Percentiles rank a stretch among this genome's conserved stretches.
Conservation (phyloP, 2,888 invertebrate genomes). For the Cetonia aurata region DNA sequence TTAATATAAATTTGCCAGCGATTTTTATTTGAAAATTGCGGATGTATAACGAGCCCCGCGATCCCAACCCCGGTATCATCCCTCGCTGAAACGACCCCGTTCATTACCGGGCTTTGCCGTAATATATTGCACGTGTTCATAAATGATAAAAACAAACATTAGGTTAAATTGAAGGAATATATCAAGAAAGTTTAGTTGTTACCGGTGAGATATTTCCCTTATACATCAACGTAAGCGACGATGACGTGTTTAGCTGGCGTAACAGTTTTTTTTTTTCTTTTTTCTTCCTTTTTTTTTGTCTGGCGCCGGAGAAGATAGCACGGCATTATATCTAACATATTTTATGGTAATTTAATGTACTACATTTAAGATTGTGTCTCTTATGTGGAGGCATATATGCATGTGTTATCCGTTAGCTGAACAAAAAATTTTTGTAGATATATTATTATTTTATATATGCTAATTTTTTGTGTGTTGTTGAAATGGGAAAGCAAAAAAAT, state of each 20-base stretch:
- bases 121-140: slow-evolving; percentile 44
- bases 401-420: no score
- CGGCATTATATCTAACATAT: slow-evolving; percentile 10
- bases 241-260: slow-evolving; percentile 39
- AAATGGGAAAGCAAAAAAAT: no score
- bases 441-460: slow-evolving; percentile 5
- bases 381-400: neutral
- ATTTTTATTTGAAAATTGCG: slow-evolving; percentile 33
- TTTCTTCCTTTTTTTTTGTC: no score
- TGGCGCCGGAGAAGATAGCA: neutral
- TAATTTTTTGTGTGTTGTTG: no score
- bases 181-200: slow-evolving; percentile 46
- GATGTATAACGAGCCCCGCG: neutral
- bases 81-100: slow-evolving; percentile 21
- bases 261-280: slow-evolving; percentile 21
- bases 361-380: slow-evolving; percentile 31
- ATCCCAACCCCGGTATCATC: neutral
- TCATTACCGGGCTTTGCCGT: slow-evolving; percentile 41
- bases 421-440: no score
- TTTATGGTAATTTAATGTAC: slow-evolving; percentile 39
- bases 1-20: slow-evolving; percentile 6
- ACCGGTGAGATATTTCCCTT: slow-evolving; percentile 31
- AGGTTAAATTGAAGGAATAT: slow-evolving; percentile 43
- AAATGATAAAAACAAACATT: slow-evolving; percentile 46
- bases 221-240: slow-evolving; percentile 37